A percentile compares a stretch with the other conserved stretches of the same genome.
These are phyloP conservation scores for Penaeus chinensis DNA, from an alignment of 1,140 invertebrate genomes.

Conservation along the genomic window DNA sequence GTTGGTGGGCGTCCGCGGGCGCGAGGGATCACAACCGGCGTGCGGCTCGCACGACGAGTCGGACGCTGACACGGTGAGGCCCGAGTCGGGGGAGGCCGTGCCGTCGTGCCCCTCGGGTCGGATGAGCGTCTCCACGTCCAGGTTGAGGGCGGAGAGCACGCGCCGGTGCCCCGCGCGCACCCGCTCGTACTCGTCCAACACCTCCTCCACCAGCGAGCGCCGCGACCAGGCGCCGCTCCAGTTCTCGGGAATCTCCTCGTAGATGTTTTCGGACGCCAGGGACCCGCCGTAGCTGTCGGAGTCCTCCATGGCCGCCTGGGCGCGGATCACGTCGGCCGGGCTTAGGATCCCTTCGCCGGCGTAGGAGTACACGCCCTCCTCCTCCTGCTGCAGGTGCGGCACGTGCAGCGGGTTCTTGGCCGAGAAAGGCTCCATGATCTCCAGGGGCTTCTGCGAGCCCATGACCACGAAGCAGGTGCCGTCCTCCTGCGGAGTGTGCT, in stretches of 20 bases:
- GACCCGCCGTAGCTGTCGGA: slow-evolving; percentile 58
- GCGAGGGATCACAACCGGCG: slow-evolving; percentile 26
- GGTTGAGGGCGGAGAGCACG: slow-evolving; percentile 85
- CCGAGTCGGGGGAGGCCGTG: slow-evolving; percentile 56
- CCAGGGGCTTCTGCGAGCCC: background rate
- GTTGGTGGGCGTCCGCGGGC: background rate
- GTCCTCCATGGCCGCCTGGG: slow-evolving; percentile 51
- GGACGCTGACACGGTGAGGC: slow-evolving; percentile 53
- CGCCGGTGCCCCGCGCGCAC: slow-evolving; percentile 82
- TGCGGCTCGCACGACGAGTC: slow-evolving; percentile 52
- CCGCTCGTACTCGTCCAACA: slow-evolving; percentile 81
- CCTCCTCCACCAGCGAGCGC: slow-evolving; percentile 64
- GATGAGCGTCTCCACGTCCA: slow-evolving; percentile 87
- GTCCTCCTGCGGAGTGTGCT: slow-evolving; percentile 39
- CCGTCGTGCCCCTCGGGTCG: slow-evolving; percentile 68
- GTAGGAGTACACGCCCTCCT: slow-evolving; percentile 56
- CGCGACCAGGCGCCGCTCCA: slow-evolving; percentile 47
- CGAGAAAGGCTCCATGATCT: background rate
- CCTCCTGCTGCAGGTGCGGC: slow-evolving; percentile 22
- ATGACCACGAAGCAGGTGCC: slow-evolving; percentile 58
- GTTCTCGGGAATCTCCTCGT: slow-evolving; percentile 82
- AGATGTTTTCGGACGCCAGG: slow-evolving; percentile 80
- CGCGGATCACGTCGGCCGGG: slow-evolving; percentile 49
- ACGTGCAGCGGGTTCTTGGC: slow-evolving; percentile 31
- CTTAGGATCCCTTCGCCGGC: slow-evolving; percentile 52